Conservation (phyloP, 2,888 invertebrate species). For the Erebia epiphron region DNA sequence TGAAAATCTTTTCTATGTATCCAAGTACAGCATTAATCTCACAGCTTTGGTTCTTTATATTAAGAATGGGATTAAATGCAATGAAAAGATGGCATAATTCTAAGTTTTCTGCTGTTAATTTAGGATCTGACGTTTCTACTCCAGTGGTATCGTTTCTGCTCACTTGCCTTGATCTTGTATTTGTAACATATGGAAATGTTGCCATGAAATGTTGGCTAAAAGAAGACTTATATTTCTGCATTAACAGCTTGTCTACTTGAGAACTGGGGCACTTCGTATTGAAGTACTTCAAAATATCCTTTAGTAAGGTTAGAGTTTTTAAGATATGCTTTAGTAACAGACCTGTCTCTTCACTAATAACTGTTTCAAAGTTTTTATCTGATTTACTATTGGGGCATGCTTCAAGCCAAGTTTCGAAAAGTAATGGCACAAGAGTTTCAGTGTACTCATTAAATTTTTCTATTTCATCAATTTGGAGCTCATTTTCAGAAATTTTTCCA, state of each 20-base stretch:
- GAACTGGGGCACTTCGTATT: slow-evolving; percentile 60
- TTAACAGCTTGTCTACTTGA: slow-evolving; percentile 76
- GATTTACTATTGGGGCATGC: slow-evolving; percentile 81
- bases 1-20: slow-evolving; percentile 78
- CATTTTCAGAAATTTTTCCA: slow-evolving; percentile 62
- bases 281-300: slow-evolving; percentile 67
- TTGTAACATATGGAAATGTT: slow-evolving; percentile 83
- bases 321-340: slow-evolving; percentile 84
- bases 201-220: slow-evolving; percentile 83
- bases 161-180: slow-evolving; percentile 60
- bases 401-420: slow-evolving; percentile 94
- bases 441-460: slow-evolving; percentile 84
- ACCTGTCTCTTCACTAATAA: slow-evolving; percentile 85
- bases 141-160: slow-evolving; percentile 47
- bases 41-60: slow-evolving; percentile 60
- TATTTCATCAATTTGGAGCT: slow-evolving; percentile 63
- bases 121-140: slow-evolving; percentile 63
- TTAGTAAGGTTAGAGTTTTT: slow-evolving; percentile 85
- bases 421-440: slow-evolving; percentile 87
- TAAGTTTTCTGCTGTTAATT: slow-evolving; percentile 64
- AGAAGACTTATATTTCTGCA: slow-evolving; percentile 74
- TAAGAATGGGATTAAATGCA: slow-evolving; percentile 68
- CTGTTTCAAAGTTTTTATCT: slow-evolving; percentile 68
- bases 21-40: slow-evolving; percentile 68
- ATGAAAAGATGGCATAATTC: slow-evolving; percentile 75